Conservation (phyloP, 2,113 vertebrate genomes). For the Planiliza haematocheilus region DNA sequence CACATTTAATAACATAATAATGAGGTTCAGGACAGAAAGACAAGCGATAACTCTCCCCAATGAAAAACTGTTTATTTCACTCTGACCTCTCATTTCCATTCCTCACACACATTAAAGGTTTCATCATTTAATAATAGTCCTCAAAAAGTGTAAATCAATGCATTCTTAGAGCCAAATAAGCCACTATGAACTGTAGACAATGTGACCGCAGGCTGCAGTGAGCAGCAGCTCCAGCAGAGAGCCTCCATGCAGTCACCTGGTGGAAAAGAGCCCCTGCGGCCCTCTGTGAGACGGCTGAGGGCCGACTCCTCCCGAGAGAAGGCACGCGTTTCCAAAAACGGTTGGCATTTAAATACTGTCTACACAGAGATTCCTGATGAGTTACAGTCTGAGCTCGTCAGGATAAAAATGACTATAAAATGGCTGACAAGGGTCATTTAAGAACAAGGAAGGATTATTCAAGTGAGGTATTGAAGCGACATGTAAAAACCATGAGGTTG, state of each 20-base stretch:
- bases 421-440: constrained; percentile 65
- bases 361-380: constrained; percentile 71
- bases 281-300: constrained; percentile 52
- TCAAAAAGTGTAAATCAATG: constrained; percentile 70
- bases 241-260: constrained; percentile 49
- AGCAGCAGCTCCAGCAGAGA: constrained; percentile 67
- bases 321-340: constrained; percentile 78
- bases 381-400: constrained; percentile 64
- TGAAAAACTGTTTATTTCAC: constrained; percentile 68
- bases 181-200: constrained; percentile 72
- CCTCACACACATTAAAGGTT: constrained; percentile 57
- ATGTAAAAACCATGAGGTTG: constrained; percentile 58
- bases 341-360: constrained; percentile 77
- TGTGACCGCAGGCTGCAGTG: constrained; percentile 42
- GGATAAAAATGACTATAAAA: constrained; percentile 77
- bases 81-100: constrained; percentile 36
- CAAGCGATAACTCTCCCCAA: constrained; percentile 23
- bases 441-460: constrained; percentile 65
- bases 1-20: no score
- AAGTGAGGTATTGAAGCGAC: constrained; percentile 72
- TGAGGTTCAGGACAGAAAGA: not conserved
- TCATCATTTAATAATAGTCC: constrained; percentile 51
- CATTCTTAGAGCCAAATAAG: constrained; percentile 72
- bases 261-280: constrained; percentile 58
- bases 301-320: constrained; percentile 73